Conservation (phyloP, 2,113 vertebrate species). For the Varanus salvator region DNA sequence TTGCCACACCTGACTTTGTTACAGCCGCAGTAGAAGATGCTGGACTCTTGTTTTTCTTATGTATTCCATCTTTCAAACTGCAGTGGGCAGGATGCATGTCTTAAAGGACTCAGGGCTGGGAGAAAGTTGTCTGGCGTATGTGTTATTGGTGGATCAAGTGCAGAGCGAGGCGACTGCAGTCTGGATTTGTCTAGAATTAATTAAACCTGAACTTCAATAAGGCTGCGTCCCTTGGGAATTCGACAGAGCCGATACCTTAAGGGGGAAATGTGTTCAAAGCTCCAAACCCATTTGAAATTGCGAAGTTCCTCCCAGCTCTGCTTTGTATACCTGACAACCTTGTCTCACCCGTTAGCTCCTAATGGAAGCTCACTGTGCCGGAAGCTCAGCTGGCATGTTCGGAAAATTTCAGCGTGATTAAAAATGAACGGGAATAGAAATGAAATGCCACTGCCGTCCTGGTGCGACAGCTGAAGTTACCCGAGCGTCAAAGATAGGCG, state of each 20-base stretch:
- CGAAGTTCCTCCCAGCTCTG: background rate
- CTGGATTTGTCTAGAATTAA: background rate
- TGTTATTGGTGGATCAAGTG: background rate
- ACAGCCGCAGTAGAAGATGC: too few relatives aligned
- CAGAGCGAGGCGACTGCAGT: background rate
- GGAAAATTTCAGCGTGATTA: slow-evolving; percentile 16
- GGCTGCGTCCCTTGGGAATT: background rate
- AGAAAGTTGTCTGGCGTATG: background rate
- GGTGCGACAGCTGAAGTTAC: background rate
- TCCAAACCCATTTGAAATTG: background rate
- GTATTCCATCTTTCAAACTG: background rate
- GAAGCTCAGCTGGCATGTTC: slow-evolving; percentile 1
- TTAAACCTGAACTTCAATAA: background rate
- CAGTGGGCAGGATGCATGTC: background rate
- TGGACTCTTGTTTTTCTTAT: background rate
- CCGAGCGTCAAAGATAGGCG: background rate
- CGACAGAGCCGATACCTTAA: background rate
- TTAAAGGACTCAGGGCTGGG: background rate
- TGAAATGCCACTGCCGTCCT: slow-evolving; percentile 5
- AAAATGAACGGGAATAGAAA: slow-evolving; percentile 4
- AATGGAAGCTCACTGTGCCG: slow-evolving; percentile 21
- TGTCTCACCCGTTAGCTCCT: background rate
- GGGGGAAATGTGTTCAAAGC: background rate
- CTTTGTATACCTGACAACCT: slow-evolving; percentile 5
- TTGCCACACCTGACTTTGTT: too few relatives aligned